Evolutionary conservation across 2,888 invertebrate species (phyloP).

Genomic region (Operophtera brumata): DNA sequence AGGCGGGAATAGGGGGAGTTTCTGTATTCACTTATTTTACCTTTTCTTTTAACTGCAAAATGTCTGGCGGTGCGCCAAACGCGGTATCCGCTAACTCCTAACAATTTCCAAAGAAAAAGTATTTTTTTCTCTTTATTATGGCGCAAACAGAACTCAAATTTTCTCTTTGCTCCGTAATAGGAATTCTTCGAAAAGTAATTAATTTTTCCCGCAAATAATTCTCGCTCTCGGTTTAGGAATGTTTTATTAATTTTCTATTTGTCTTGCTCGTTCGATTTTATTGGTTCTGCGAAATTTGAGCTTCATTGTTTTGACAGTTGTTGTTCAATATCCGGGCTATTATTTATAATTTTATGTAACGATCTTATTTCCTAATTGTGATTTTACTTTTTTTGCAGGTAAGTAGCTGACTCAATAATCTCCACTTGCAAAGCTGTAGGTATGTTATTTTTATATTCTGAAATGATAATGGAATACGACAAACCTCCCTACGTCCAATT

Average conservation of each 20-base stretch:
- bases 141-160: slow-evolving; percentile 19
- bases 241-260: slow-evolving; percentile 55
- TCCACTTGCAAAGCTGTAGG: slow-evolving; percentile 32
- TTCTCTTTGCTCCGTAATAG: slow-evolving; percentile 35
- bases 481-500: slow-evolving; percentile 24
- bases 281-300: slow-evolving; percentile 22
- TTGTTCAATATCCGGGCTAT: background rate
- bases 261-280: slow-evolving; percentile 36
- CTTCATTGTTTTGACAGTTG: slow-evolving; percentile 5
- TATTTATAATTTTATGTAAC: background rate
- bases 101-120: slow-evolving; percentile 23
- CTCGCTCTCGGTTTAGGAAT: slow-evolving; percentile 39
- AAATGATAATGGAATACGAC: slow-evolving; percentile 30
- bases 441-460: slow-evolving; percentile 34
- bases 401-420: slow-evolving; percentile 47
- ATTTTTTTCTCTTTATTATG: slow-evolving; percentile 13
- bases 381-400: slow-evolving; percentile 56
- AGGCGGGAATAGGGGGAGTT: slow-evolving; percentile 19
- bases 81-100: slow-evolving; percentile 16
- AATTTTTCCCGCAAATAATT: slow-evolving; percentile 59
- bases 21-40: slow-evolving; percentile 28
- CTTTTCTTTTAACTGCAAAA: slow-evolving; percentile 30
- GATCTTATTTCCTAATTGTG: slow-evolving; percentile 11
- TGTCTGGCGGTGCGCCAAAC: slow-evolving; percentile 25
- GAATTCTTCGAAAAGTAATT: slow-evolving; percentile 58